Conservation (phyloP, 2,113 vertebrate species). For the Rhodinocichla rosea region DNA sequence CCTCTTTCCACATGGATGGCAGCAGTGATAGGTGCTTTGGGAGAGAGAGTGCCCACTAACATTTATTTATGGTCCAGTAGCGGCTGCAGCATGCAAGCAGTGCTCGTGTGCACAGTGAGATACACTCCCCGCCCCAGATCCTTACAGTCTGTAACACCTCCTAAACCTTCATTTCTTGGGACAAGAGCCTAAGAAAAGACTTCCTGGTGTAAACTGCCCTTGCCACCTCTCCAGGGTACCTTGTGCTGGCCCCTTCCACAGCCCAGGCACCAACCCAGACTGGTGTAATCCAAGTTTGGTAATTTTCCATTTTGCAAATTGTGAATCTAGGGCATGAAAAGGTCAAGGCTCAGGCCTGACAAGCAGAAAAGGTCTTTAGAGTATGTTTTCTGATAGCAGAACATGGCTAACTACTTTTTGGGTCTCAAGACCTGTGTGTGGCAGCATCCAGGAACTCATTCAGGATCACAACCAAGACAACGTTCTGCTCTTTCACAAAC, state of each 20-base stretch:
- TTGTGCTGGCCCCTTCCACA: not conserved
- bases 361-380: not conserved
- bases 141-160: not conserved
- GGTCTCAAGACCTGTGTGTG: not conserved
- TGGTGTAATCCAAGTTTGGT: not conserved
- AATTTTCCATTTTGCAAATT: not conserved
- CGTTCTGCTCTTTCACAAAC: not conserved
- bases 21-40: conserved; percentile 50
- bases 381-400: not conserved
- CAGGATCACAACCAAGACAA: not conserved
- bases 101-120: not conserved
- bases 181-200: not conserved
- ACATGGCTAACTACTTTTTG: not conserved
- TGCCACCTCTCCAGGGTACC: not conserved
- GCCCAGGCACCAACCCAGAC: not conserved
- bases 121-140: not conserved
- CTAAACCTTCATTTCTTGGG: not conserved
- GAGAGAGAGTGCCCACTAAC: conserved; percentile 50
- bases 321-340: fast-evolving
- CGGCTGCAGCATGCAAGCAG: not conserved
- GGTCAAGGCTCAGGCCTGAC: not conserved
- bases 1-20: conserved; percentile 49
- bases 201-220: not conserved
- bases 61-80: conserved; percentile 38
- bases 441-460: not conserved